Base-by-base conservation (phyloP, 2,888 invertebrate genomes). In the Xylota segnis region DNA sequence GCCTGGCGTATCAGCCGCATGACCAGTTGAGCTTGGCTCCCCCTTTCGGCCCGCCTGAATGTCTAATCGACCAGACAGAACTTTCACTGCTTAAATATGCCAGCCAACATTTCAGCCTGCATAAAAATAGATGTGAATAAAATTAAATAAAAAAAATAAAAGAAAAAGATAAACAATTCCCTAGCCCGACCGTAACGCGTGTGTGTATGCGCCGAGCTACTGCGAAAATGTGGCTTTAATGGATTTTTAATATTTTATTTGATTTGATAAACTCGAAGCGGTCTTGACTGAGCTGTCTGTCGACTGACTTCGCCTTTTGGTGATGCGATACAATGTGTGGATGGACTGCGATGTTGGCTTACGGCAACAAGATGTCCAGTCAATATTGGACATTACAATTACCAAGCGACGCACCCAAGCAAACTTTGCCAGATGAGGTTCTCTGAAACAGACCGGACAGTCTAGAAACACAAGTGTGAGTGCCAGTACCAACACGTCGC, bases 31-130 rank as follows among this genome's bases (percentile, higher is more conserved):
- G 43, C 45, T 45, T 32, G 27, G 14, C 34, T 34, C 47, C 47
- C 34, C 16, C 23, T 71, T 50, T 14, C 14, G 50, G 40, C 14
- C 29, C 32, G 77, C 34, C 70, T 71, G 81, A 81, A 76, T 86
- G 75, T 76, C 81, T 86, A 81, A 86, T 86, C 81, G 76, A 71
- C 58, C 71, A 86, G 84, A 81, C 84, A 86, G 81, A 84, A 86
- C 84, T 86, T 86, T 86, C 84, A 86, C 84, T 81, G 66, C 47
- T 86, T 81, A 66, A 66, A 76, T 81, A 86, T 81, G 75, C 81
- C 84, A 76, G 66, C 29, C 81, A 59, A 54, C 71, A 71, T 43
- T 29, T 50, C n/a, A 71, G 76, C 37, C 65, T 45, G 75, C 84
- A 78, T 75, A 58, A 74, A 83, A 70, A 65, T 74, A 78, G 59